phyloP scores from a whole-genome alignment of 1,140 invertebrate species.

The Sitodiplosis mosellana region DNA sequence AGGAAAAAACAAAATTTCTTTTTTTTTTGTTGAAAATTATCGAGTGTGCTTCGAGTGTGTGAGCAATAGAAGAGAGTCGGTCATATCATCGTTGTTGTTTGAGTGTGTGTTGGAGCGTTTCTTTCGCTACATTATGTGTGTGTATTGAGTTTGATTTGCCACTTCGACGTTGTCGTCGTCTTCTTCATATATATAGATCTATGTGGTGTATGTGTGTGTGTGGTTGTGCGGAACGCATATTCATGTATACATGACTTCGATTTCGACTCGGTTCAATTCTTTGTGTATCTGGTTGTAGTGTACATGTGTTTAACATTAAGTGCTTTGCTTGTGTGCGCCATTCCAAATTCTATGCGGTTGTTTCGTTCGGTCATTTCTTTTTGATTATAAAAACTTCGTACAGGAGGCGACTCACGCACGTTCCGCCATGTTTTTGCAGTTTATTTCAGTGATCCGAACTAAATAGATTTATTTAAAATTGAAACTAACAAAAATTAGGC shows the following conservation, averaged over 20 bases:
- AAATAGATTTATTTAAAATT: not conserved
- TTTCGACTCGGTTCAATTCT: not conserved
- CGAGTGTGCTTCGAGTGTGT: too few relatives aligned
- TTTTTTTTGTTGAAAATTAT: too few relatives aligned
- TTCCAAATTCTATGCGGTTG: not conserved
- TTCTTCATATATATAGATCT: too few relatives aligned
- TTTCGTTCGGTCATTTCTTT: not conserved
- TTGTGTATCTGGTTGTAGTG: not conserved
- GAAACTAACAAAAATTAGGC: not conserved
- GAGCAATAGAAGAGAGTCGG: too few relatives aligned
- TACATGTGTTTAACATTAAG: not conserved
- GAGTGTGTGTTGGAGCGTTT: too few relatives aligned
- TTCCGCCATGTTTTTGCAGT: slow-evolving; percentile 3
- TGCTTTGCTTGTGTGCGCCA: not conserved
- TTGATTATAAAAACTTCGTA: not conserved
- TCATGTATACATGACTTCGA: not conserved
- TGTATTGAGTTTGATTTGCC: too few relatives aligned
- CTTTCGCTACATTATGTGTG: too few relatives aligned
- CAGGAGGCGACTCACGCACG: not conserved
- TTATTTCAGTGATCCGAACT: slow-evolving; percentile 3
- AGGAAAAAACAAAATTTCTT: too few relatives aligned
- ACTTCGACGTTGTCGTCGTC: too few relatives aligned
- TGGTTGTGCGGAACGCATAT: too few relatives aligned
- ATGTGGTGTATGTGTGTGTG: too few relatives aligned
- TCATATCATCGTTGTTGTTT: too few relatives aligned